Percentiles rank a stretch among this genome's conserved stretches.
Conservation (phyloP, 2,797 vertebrate genomes). For the Potorous gilbertii region DNA sequence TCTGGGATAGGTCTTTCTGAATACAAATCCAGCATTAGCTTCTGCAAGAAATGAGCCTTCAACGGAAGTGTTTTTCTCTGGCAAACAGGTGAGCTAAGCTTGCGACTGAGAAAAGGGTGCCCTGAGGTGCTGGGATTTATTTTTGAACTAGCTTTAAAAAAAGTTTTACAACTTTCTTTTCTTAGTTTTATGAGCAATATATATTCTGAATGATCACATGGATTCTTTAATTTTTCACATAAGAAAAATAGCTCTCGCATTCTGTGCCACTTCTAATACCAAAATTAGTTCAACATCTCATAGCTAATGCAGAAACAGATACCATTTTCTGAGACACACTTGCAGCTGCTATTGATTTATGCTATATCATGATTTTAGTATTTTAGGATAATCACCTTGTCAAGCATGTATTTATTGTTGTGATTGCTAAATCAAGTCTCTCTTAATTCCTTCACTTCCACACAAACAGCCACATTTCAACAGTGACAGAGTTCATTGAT, state of each 20-base stretch:
- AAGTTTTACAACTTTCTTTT: constrained; percentile 63
- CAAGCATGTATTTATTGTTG: constrained; percentile 72
- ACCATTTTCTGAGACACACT: constrained; percentile 59
- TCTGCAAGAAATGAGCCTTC: background rate
- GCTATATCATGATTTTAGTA: constrained; percentile 67
- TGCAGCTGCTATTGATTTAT: constrained; percentile 65
- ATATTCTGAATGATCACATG: constrained; percentile 72
- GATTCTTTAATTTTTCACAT: constrained; percentile 70
- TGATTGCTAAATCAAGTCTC: constrained; percentile 72
- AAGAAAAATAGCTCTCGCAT: constrained; percentile 73
- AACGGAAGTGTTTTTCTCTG: background rate
- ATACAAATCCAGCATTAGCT: background rate
- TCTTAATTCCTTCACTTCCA: constrained; percentile 68
- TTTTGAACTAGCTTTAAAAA: constrained; percentile 42
- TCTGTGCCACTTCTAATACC: constrained; percentile 73
- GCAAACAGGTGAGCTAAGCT: background rate
- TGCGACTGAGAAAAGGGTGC: background rate
- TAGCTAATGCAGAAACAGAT: constrained; percentile 61
- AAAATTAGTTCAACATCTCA: constrained; percentile 74
- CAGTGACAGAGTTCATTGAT: constrained; percentile 62
- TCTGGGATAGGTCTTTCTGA: background rate
- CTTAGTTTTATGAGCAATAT: constrained; percentile 67
- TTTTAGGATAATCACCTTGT: constrained; percentile 71
- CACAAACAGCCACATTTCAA: constrained; percentile 52
- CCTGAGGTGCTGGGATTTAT: constrained; percentile 16